A percentile compares a stretch with the other conserved stretches of the same genome.
Conservation (phyloP, 2,888 invertebrate genomes). For the Itoplectis maculator region DNA sequence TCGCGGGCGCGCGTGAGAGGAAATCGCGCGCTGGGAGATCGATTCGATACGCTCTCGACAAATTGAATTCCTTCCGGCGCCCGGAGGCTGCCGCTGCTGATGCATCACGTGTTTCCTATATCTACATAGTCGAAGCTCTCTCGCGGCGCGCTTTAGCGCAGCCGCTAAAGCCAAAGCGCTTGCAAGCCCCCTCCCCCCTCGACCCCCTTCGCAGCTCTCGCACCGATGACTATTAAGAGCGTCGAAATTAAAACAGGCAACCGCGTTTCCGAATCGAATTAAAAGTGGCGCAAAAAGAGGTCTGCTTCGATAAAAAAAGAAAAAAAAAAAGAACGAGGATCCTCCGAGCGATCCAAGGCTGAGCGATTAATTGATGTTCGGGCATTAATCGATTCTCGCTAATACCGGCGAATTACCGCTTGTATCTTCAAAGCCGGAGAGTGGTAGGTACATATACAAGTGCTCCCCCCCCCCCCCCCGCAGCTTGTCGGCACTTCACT, state of each 20-base stretch:
- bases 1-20: constrained; percentile 43
- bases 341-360: constrained; percentile 1
- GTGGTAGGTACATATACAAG: background rate
- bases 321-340: background rate
- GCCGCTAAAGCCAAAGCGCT: background rate
- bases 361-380: constrained; percentile 45
- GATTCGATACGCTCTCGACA: constrained; percentile 66
- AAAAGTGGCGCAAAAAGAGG: constrained; percentile 6
- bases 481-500: constrained; percentile 17
- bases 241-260: constrained; percentile 59
- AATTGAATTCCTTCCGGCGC: constrained; percentile 66
- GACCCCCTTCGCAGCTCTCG: background rate
- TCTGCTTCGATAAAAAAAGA: background rate
- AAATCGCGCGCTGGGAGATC: constrained; percentile 58
- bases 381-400: constrained; percentile 50
- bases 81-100: constrained; percentile 53
- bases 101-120: constrained; percentile 55
- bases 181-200: too few relatives aligned
- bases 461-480: too few relatives aligned
- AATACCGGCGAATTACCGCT: constrained; percentile 6
- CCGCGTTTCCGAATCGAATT: constrained; percentile 38
- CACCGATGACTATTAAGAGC: constrained; percentile 53
- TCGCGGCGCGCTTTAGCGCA: background rate
- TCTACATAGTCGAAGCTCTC: background rate
- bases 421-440: background rate